Conservation (phyloP, 2,888 invertebrate species). For the Eurytoma californica region DNA sequence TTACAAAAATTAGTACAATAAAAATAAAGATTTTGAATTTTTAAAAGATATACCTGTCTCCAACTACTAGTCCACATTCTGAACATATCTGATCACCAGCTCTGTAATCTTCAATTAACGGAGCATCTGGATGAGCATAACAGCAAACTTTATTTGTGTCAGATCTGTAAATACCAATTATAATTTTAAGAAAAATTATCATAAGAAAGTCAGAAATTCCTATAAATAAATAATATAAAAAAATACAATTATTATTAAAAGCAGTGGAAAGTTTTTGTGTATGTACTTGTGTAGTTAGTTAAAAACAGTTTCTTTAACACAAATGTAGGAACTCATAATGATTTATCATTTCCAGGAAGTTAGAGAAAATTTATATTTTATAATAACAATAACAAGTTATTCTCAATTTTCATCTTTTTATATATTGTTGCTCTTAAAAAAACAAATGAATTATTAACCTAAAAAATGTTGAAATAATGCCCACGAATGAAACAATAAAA, state of each 20-base stretch:
- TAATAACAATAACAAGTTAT: background rate
- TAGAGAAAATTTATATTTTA: background rate
- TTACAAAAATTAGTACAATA: background rate
- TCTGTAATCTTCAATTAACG: constrained; percentile 97
- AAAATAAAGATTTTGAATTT: constrained; percentile 8
- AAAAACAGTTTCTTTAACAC: background rate
- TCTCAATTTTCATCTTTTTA: background rate
- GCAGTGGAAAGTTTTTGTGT: too few relatives aligned
- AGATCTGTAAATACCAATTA: constrained; percentile 75
- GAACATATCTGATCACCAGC: constrained; percentile 99
- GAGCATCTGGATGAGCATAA: constrained; percentile 95
- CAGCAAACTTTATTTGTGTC: constrained; percentile 90
- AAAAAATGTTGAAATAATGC: background rate
- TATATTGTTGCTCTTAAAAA: background rate
- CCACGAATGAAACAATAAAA: background rate
- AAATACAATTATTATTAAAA: too few relatives aligned
- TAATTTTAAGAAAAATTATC: constrained; percentile 70
- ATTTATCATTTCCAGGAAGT: constrained; percentile 11
- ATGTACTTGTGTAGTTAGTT: background rate
- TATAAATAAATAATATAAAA: background rate
- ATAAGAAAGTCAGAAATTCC: background rate
- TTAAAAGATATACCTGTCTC: constrained; percentile 86
- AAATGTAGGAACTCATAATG: background rate
- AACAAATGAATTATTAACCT: background rate
- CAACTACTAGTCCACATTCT: constrained; percentile 99